Evolutionary conservation across 2,113 vertebrate species (phyloP).

Genomic region (Calidris pugnax): DNA sequence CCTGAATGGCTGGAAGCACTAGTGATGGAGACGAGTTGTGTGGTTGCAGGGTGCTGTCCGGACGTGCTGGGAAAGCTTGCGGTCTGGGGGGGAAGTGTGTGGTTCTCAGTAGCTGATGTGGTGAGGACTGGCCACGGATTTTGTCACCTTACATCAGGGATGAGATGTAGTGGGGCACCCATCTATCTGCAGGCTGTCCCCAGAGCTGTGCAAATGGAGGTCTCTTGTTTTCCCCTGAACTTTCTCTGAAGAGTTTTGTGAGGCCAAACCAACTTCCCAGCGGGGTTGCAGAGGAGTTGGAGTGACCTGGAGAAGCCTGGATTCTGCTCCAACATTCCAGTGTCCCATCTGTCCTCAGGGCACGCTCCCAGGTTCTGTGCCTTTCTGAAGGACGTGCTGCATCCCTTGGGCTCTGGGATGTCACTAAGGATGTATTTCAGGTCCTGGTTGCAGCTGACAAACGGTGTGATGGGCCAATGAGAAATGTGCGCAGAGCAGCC

Average conservation of each 20-base stretch:
- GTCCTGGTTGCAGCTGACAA: background rate
- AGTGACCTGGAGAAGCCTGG: background rate
- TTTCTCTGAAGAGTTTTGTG: background rate
- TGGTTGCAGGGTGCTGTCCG: background rate
- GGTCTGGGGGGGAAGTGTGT: rapidly evolving
- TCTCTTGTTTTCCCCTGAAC: background rate
- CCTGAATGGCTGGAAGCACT: no score
- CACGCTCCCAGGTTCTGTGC: rapidly evolving
- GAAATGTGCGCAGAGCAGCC: background rate
- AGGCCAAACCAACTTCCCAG: background rate
- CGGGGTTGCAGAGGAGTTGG: background rate
- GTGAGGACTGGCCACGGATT: background rate
- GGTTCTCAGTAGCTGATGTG: background rate
- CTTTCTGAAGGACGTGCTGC: background rate
- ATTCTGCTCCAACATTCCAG: rapidly evolving
- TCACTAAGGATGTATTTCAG: background rate
- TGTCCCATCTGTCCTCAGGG: background rate
- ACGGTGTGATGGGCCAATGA: background rate
- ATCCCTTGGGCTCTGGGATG: background rate
- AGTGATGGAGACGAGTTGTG: no score
- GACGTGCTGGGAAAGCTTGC: rapidly evolving
- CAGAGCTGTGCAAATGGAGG: background rate
- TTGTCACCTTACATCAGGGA: rapidly evolving
- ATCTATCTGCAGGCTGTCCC: no score
- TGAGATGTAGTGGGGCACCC: rapidly evolving